phyloP scores from a whole-genome alignment of 2,797 vertebrate genomes.

The Semaprochilodus insignis region DNA sequence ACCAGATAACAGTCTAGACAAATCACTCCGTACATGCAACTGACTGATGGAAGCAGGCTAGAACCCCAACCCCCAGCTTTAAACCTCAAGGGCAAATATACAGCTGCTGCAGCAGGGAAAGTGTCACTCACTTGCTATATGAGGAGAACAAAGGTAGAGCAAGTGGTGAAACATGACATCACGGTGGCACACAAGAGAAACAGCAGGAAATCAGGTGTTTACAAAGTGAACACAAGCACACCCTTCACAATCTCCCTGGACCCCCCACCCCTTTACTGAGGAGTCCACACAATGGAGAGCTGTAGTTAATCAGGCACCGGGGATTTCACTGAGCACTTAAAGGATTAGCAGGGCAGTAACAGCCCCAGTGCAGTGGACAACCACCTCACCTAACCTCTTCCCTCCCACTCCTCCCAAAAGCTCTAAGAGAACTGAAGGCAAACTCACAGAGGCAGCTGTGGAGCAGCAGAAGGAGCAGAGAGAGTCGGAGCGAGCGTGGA shows the following conservation, averaged over 20 bases:
- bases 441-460: slow-evolving; percentile 84
- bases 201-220: not conserved
- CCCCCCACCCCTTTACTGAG: not conserved
- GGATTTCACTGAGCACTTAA: slow-evolving; percentile 58
- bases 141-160: slow-evolving; percentile 60
- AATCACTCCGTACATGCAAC: not conserved
- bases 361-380: slow-evolving; percentile 26
- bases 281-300: slow-evolving; percentile 9
- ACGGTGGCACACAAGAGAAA: not conserved
- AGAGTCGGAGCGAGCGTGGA: slow-evolving; percentile 69
- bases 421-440: not conserved
- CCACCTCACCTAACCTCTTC: not conserved
- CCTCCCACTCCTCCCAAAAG: slow-evolving; percentile 15
- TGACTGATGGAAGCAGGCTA: not conserved
- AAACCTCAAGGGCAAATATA: not conserved
- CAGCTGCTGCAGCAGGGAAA: not conserved
- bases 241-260: not conserved
- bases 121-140: slow-evolving; percentile 81
- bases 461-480: slow-evolving; percentile 81
- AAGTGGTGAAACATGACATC: not conserved
- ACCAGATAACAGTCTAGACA: not conserved
- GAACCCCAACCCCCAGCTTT: not conserved
- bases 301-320: not conserved
- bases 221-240: slow-evolving; percentile 23
- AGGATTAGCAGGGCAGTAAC: slow-evolving; percentile 75